Percentiles rank a stretch among this genome's conserved stretches.
Evolutionary conservation across 2,888 invertebrate species (phyloP).

Genomic region (Leptopilina drosophilae): DNA sequence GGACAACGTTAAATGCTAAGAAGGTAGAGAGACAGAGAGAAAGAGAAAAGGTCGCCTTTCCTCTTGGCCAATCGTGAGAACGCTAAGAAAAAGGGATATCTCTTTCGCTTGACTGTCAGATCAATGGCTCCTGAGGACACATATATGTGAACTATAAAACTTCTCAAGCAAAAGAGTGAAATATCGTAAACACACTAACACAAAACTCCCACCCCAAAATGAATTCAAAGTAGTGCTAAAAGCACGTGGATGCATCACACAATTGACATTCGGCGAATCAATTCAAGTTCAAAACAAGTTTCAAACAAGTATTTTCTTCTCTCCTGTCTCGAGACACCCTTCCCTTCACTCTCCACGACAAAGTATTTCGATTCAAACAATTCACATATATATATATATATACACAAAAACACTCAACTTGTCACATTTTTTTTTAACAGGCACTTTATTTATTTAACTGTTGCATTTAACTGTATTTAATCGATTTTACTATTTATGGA

Average conservation of each 20-base stretch:
- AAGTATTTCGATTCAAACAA: constrained; percentile 11
- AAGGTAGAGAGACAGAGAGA: neutral
- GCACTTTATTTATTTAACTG: no score
- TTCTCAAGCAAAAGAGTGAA: neutral
- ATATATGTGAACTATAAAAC: constrained; percentile 30
- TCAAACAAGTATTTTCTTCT: neutral
- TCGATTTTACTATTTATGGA: no score
- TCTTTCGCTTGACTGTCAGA: constrained; percentile 33
- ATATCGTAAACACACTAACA: constrained; percentile 42
- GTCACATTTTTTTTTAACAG: neutral
- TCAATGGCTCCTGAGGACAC: constrained; percentile 23
- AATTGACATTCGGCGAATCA: constrained; percentile 9
- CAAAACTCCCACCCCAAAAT: neutral
- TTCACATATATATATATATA: neutral
- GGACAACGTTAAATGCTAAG: neutral
- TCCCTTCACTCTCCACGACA: neutral
- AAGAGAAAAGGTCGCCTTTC: constrained; percentile 17
- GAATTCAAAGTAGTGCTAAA: neutral
- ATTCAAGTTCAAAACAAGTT: constrained; percentile 1
- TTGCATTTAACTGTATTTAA: no score
- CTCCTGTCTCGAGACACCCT: neutral
- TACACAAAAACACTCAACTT: neutral
- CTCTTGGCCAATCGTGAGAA: constrained; percentile 36
- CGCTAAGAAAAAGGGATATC: constrained; percentile 35
- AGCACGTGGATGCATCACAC: constrained; percentile 27